Evolutionary conservation across 2,113 vertebrate genomes (phyloP).

Genomic region (Forbesichthys papilliferus): DNA sequence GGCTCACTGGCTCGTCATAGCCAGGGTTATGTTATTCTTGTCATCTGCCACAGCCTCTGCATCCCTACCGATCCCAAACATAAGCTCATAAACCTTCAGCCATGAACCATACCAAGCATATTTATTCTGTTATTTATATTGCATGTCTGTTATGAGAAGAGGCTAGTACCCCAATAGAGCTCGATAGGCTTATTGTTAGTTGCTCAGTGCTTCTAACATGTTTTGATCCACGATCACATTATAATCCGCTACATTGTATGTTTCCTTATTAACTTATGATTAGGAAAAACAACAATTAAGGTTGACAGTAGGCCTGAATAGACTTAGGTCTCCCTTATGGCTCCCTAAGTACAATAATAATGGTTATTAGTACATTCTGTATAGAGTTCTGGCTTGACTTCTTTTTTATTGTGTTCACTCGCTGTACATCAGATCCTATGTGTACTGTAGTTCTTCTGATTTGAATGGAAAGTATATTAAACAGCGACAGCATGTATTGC

Average conservation of each 20-base stretch:
- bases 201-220: too few relatives aligned
- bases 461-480: not conserved
- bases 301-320: too few relatives aligned
- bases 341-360: too few relatives aligned
- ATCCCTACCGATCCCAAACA: constrained; percentile 37
- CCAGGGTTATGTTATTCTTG: constrained; percentile 33
- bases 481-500: not conserved
- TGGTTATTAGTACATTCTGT: too few relatives aligned
- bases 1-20: constrained; percentile 44
- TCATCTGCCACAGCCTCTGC: constrained; percentile 39
- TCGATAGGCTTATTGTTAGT: too few relatives aligned
- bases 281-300: too few relatives aligned
- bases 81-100: constrained; percentile 40
- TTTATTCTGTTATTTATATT: constrained; percentile 13
- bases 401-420: not conserved
- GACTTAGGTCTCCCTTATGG: too few relatives aligned
- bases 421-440: not conserved
- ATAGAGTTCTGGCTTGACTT: too few relatives aligned
- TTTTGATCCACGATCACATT: too few relatives aligned
- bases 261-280: too few relatives aligned
- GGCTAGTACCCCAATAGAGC: too few relatives aligned
- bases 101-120: constrained; percentile 29
- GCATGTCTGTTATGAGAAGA: not conserved
- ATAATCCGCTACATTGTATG: too few relatives aligned
- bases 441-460: not conserved